Conservation (phyloP, 2,113 vertebrate genomes). For the Misgurnus mizolepis region DNA sequence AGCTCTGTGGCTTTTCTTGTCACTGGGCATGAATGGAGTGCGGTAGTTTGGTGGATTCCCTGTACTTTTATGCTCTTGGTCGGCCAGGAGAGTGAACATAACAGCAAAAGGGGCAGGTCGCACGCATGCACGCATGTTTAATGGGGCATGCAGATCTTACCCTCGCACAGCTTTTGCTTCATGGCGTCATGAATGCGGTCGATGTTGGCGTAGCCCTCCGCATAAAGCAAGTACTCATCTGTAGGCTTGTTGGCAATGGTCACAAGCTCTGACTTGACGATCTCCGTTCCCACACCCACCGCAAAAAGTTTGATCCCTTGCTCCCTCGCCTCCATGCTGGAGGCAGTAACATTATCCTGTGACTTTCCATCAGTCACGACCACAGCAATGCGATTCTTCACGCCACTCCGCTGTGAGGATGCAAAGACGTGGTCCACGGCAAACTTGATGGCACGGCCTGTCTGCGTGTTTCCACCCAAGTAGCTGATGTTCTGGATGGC, state of each 20-base stretch:
- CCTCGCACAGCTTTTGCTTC: slow-evolving; percentile 81
- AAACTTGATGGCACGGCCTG: slow-evolving; percentile 79
- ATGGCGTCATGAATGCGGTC: slow-evolving; percentile 75
- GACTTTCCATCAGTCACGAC: slow-evolving; percentile 82
- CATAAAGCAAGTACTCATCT: slow-evolving; percentile 74
- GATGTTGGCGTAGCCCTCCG: slow-evolving; percentile 78
- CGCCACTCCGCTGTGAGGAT: slow-evolving; percentile 64
- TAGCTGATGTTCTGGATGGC: slow-evolving; percentile 72
- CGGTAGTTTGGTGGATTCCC: not conserved
- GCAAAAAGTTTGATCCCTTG: slow-evolving; percentile 75
- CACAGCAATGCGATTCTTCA: slow-evolving; percentile 78
- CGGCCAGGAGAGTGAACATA: no score
- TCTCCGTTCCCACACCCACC: slow-evolving; percentile 79
- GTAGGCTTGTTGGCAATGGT: slow-evolving; percentile 77
- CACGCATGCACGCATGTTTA: not conserved
- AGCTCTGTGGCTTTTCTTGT: slow-evolving; percentile 13
- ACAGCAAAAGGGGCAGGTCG: not conserved
- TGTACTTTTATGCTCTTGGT: not conserved
- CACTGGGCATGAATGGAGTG: slow-evolving; percentile 33
- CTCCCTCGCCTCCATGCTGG: slow-evolving; percentile 70
- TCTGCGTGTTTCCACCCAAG: slow-evolving; percentile 81
- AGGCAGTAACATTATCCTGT: slow-evolving; percentile 78
- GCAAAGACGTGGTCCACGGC: slow-evolving; percentile 77
- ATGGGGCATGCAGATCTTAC: slow-evolving; percentile 51
- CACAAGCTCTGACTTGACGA: slow-evolving; percentile 75